Conservation (phyloP, 1,140 invertebrate species). For the Schmidtea mediterranea region DNA sequence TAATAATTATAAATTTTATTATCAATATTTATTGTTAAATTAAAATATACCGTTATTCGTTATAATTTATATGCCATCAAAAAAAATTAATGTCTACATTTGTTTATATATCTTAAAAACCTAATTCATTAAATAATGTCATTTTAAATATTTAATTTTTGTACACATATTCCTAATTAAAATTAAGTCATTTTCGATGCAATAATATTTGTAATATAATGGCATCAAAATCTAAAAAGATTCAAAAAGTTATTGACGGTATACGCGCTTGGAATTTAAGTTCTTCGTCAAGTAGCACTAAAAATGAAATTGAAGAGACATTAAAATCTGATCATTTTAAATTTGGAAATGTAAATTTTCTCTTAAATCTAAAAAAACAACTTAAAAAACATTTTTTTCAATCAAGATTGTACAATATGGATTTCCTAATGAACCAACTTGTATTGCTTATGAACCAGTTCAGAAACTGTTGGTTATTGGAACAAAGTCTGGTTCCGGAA, state of each 20-base stretch:
- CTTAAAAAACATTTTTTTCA: no score
- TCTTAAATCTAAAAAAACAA: no score
- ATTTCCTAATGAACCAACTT: not conserved
- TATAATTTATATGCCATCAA: no score
- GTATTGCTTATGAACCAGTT: slow-evolving; percentile 1
- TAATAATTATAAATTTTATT: no score
- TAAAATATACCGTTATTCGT: no score
- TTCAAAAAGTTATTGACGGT: slow-evolving; percentile 3
- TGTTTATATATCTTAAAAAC: no score
- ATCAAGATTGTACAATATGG: not conserved
- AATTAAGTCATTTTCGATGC: no score
- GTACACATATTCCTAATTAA: no score
- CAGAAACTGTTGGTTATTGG: slow-evolving; percentile 2
- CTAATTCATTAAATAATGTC: no score
- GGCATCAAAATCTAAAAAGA: slow-evolving; percentile 1
- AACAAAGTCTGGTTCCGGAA: not conserved
- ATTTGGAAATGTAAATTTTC: not conserved
- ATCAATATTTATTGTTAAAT: no score
- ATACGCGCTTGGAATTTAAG: not conserved
- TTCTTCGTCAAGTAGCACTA: not conserved
- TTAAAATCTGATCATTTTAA: slow-evolving; percentile 3
- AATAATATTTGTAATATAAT: not conserved
- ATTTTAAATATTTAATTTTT: no score
- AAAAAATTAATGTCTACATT: no score
- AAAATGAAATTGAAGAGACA: not conserved